A percentile compares a stretch with the other conserved stretches of the same genome.
These are phyloP conservation scores for Amiota mariae DNA, from an alignment of 2,888 invertebrate genomes.

Conservation along the genomic window DNA sequence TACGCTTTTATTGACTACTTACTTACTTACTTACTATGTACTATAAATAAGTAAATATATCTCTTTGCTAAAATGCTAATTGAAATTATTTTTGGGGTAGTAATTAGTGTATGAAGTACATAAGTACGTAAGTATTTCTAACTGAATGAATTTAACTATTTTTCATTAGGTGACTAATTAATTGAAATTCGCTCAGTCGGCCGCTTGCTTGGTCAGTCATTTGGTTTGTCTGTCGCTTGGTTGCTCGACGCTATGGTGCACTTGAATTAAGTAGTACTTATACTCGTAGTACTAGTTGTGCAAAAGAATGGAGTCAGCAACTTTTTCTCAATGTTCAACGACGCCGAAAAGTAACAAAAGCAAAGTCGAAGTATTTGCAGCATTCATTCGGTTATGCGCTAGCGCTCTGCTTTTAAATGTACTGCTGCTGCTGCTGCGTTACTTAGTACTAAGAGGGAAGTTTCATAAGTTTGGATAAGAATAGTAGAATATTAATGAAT, in stretches of 20 bases:
- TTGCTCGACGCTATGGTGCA: background rate
- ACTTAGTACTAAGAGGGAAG: background rate
- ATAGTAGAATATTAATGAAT: too few relatives aligned
- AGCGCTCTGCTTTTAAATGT: too few relatives aligned
- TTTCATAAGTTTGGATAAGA: background rate
- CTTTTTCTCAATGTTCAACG: conserved; percentile 27
- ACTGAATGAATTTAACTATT: background rate
- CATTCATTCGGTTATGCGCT: too few relatives aligned
- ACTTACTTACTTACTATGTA: too few relatives aligned
- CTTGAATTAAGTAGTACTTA: background rate
- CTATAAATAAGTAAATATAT: too few relatives aligned
- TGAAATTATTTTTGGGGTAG: too few relatives aligned
- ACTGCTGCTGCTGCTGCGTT: conserved; percentile 23
- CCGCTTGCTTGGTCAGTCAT: too few relatives aligned
- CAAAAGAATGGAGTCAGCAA: background rate
- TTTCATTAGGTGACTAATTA: conserved; percentile 8
- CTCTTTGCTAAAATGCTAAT: too few relatives aligned
- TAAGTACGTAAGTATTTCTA: background rate
- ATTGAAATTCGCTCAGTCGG: background rate
- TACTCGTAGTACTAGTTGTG: background rate
- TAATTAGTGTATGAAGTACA: background rate
- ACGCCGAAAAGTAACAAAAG: background rate
- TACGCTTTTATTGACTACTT: too few relatives aligned
- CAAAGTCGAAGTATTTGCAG: too few relatives aligned
- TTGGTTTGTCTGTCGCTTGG: too few relatives aligned